Conservation (phyloP, 2,113 vertebrate species). For the Tetrax tetrax region DNA sequence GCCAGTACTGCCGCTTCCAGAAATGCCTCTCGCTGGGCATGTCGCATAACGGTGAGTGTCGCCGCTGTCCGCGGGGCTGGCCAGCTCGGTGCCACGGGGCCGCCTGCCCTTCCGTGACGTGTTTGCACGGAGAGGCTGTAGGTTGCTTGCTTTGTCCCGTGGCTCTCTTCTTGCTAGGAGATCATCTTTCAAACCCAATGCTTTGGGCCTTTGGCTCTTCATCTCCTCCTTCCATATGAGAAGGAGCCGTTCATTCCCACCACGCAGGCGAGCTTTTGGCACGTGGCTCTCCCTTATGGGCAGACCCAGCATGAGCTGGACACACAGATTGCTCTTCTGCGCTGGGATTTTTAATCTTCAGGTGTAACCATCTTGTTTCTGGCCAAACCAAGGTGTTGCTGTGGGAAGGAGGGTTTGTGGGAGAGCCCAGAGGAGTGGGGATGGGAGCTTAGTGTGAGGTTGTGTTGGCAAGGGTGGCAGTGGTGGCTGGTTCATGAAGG, state of each 20-base stretch:
- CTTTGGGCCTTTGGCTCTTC: neutral
- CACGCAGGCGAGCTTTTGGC: neutral
- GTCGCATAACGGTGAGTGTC: conserved; percentile 93
- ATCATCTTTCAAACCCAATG: neutral
- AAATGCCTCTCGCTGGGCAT: conserved; percentile 96
- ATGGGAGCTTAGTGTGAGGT: neutral
- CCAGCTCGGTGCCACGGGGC: fast-evolving
- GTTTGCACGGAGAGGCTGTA: fast-evolving
- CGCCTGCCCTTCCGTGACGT: neutral
- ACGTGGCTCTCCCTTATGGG: fast-evolving
- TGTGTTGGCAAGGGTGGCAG: neutral
- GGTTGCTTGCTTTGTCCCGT: neutral
- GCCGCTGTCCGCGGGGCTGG: neutral
- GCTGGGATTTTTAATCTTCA: neutral
- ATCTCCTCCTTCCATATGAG: neutral
- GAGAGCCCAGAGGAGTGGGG: neutral
- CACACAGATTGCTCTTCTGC: neutral
- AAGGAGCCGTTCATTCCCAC: neutral
- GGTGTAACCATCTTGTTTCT: neutral
- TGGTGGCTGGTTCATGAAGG: neutral
- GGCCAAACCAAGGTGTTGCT: neutral
- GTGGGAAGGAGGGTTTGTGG: neutral
- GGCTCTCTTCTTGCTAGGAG: neutral
- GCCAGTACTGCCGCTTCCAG: conserved; percentile 99
- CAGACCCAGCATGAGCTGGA: neutral